These are phyloP conservation scores for Ditylenchus dipsaci DNA, from an alignment of 1,140 invertebrate genomes.

Conservation along the genomic window DNA sequence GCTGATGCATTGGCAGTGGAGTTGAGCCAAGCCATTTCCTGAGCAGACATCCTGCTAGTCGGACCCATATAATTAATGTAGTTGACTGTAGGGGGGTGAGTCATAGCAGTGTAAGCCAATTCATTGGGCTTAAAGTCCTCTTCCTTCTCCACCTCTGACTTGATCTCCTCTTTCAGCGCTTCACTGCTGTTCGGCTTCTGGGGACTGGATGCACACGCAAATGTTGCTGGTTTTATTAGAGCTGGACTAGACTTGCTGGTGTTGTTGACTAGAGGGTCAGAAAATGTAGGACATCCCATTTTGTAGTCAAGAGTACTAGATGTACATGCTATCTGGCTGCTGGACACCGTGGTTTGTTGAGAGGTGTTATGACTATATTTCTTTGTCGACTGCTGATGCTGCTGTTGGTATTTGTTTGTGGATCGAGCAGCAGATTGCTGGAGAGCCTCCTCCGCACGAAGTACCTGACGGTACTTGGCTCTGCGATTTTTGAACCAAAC, in stretches of 20 bases:
- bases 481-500: constrained; percentile 9
- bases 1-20: not conserved
- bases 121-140: not conserved
- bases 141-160: not conserved
- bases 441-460: not conserved
- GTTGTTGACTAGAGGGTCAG: not conserved
- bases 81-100: not conserved
- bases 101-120: not conserved
- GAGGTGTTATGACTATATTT: not conserved
- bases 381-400: not conserved
- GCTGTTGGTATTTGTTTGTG: not conserved
- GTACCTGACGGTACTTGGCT: not conserved
- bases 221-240: not conserved
- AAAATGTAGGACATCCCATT: not conserved
- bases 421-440: not conserved
- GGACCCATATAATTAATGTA: not conserved
- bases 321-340: not conserved
- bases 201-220: not conserved
- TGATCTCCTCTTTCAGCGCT: not conserved
- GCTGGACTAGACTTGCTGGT: not conserved
- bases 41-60: not conserved
- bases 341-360: not conserved
- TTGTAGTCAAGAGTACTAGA: not conserved
- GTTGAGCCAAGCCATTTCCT: not conserved
- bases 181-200: not conserved